Conservation (phyloP, 2,113 vertebrate species). For the Ammospiza caudacuta region DNA sequence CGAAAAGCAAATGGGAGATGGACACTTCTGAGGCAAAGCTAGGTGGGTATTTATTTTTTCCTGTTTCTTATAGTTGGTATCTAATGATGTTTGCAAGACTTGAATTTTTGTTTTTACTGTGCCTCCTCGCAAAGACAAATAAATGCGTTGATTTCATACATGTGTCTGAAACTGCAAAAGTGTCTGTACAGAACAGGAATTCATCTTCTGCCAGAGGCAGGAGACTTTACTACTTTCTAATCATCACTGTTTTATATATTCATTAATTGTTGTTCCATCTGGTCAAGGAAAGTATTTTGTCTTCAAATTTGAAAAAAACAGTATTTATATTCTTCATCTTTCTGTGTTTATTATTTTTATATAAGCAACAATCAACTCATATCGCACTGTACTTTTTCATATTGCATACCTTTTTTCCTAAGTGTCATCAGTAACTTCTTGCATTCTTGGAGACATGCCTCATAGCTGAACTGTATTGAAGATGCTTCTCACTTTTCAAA, state of each 20-base stretch:
- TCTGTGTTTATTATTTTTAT: not conserved
- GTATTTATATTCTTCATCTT: not conserved
- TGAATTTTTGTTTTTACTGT: conserved; percentile 40
- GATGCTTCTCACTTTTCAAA: not conserved
- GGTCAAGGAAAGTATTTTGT: not conserved
- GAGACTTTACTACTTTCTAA: not conserved
- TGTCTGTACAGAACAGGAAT: not conserved
- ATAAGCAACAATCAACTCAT: not conserved
- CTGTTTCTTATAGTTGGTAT: conserved; percentile 76
- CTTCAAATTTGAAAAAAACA: not conserved
- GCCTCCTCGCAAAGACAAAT: conserved; percentile 20
- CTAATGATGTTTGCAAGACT: conserved; percentile 68
- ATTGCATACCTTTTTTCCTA: not conserved
- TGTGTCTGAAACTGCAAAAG: not conserved
- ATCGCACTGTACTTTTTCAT: not conserved
- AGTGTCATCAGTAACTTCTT: not conserved
- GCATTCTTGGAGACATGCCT: not conserved
- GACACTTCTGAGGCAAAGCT: conserved; percentile 99
- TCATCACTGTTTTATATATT: not conserved
- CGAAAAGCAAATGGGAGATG: conserved; percentile 99
- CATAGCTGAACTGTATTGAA: not conserved
- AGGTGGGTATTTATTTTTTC: conserved; percentile 88
- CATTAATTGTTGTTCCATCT: conserved; percentile 3
- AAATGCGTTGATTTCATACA: not conserved
- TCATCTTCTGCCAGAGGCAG: not conserved